Percentiles rank a stretch among this genome's conserved stretches.
phyloP scores from a whole-genome alignment of 2,113 vertebrate species.

The Hemiprocne comata region DNA sequence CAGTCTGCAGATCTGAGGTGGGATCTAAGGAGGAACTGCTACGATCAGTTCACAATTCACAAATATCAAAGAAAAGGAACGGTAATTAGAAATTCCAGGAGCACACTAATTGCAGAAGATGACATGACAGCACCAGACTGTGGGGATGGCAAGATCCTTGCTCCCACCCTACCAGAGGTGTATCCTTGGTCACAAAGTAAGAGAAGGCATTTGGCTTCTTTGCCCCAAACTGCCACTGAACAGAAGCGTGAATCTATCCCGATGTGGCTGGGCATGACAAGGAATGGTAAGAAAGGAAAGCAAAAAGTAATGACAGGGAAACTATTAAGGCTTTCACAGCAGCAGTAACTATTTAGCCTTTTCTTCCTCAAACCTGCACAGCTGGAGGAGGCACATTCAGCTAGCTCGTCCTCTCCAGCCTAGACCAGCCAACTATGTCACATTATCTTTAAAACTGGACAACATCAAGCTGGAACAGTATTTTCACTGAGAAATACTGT shows the following conservation, averaged over 20 bases:
- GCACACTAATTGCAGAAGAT: neutral
- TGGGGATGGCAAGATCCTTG: neutral
- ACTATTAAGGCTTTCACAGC: neutral
- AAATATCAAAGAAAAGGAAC: neutral
- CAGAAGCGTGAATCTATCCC: neutral
- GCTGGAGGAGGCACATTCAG: neutral
- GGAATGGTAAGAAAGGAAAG: neutral
- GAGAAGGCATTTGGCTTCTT: neutral
- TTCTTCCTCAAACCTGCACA: neutral
- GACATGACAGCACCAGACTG: neutral
- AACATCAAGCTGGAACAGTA: neutral
- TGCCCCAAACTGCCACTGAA: neutral
- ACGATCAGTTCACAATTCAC: neutral
- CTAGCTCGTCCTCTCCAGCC: neutral
- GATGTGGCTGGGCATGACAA: accelerated
- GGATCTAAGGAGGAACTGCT: neutral
- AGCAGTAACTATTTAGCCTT: neutral
- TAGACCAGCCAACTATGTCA: neutral
- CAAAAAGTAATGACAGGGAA: neutral
- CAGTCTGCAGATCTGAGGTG: neutral
- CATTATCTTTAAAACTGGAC: neutral
- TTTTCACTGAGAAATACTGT: neutral
- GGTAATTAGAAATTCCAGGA: neutral
- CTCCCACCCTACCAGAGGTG: neutral
- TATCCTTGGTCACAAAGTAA: neutral